phyloP scores from a whole-genome alignment of 1,140 invertebrate genomes.

The Drosophila chauvacae region DNA sequence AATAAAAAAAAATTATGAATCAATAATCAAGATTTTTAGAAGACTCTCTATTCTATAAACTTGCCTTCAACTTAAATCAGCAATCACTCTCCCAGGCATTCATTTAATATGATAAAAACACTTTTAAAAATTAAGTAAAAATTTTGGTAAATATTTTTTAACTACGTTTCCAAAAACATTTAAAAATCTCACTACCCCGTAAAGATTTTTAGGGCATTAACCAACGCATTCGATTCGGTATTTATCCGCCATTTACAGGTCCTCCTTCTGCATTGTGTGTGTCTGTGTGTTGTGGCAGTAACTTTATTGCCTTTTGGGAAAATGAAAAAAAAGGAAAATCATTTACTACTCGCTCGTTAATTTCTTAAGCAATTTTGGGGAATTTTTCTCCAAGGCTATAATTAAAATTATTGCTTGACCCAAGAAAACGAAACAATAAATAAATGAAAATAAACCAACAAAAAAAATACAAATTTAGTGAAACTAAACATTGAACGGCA shows the following conservation, averaged over 20 bases:
- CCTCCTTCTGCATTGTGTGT: constrained; percentile 6
- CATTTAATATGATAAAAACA: too few relatives aligned
- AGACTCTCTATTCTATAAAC: too few relatives aligned
- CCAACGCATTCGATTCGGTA: constrained; percentile 47
- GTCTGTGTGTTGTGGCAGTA: neutral
- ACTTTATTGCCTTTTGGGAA: constrained; percentile 45
- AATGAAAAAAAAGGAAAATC: constrained; percentile 27
- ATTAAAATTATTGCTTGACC: constrained; percentile 38
- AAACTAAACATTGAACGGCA: constrained; percentile 24
- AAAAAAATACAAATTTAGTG: neutral
- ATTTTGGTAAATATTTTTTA: too few relatives aligned
- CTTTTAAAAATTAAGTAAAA: too few relatives aligned
- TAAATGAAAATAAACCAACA: neutral
- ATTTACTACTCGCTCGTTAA: constrained; percentile 71
- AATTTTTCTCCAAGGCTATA: constrained; percentile 17
- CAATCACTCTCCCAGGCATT: neutral
- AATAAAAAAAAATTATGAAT: too few relatives aligned
- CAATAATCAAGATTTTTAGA: too few relatives aligned
- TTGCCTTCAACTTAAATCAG: neutral
- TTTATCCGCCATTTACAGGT: constrained; percentile 33
- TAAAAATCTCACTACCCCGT: neutral
- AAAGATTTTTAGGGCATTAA: constrained; percentile 11
- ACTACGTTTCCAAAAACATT: too few relatives aligned
- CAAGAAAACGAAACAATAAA: neutral
- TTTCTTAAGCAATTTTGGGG: constrained; percentile 50